Percentiles rank a stretch among this genome's conserved stretches.
Evolutionary conservation across 2,797 vertebrate genomes (phyloP).

Genomic region (Karalla daura): DNA sequence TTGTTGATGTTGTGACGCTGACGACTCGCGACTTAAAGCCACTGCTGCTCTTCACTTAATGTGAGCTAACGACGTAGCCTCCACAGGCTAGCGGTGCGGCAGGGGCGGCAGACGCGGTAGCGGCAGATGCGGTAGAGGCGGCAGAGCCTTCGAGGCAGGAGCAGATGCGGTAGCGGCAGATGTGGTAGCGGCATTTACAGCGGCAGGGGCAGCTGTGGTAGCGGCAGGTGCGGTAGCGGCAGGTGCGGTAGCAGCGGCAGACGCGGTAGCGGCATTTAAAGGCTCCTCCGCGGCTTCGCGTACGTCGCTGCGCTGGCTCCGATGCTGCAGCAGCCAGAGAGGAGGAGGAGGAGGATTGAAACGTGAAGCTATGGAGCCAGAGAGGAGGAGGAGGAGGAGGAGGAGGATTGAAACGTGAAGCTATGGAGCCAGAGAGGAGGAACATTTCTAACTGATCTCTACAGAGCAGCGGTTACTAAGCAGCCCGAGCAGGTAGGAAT

Average conservation of each 20-base stretch:
- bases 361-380: not conserved
- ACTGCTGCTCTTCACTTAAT: no score
- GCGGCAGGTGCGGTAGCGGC: slow-evolving; percentile 16
- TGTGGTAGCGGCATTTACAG: no score
- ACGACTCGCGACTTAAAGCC: no score
- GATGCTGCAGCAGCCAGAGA: no score
- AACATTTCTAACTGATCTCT: not conserved
- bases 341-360: not conserved
- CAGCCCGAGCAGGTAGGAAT: slow-evolving; percentile 48
- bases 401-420: slow-evolving; percentile 1
- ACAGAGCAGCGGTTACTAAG: not conserved
- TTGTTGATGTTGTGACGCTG: no score
- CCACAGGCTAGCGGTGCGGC: no score
- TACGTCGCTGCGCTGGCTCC: slow-evolving; percentile 9
- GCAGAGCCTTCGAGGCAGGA: no score
- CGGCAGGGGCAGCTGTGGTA: slow-evolving; percentile 46
- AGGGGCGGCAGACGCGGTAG: no score
- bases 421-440: not conserved
- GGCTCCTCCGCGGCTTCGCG: slow-evolving; percentile 35
- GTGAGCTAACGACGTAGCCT: no score
- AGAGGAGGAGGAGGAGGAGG: no score
- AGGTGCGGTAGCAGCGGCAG: slow-evolving; percentile 25
- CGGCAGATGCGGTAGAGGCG: no score
- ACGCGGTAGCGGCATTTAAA: slow-evolving; percentile 40
- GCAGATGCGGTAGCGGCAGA: no score